These are phyloP conservation scores for Drosophila athabasca DNA, from an alignment of 1,140 invertebrate genomes.

Conservation along the genomic window DNA sequence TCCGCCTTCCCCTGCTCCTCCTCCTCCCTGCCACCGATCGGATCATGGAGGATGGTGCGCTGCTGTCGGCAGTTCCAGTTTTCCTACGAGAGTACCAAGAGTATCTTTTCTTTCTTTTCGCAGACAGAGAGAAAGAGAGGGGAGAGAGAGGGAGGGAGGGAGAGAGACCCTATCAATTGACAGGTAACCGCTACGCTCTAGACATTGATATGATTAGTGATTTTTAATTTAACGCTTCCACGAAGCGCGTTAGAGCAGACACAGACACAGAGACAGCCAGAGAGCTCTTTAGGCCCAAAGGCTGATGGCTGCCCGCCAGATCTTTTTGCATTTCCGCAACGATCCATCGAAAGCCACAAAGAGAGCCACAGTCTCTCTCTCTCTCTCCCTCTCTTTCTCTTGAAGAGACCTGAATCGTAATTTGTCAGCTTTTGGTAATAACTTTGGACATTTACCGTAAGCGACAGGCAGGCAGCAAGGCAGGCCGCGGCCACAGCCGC, in stretches of 20 bases:
- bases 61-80: slow-evolving; percentile 53
- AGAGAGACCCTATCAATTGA: slow-evolving; percentile 54
- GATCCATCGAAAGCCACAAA: slow-evolving; percentile 11
- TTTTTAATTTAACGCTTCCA: slow-evolving; percentile 56
- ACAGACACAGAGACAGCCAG: slow-evolving; percentile 8
- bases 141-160: background rate
- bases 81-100: background rate
- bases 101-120: slow-evolving; percentile 33
- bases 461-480: slow-evolving; percentile 34
- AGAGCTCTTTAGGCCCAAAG: slow-evolving; percentile 13
- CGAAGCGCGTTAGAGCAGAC: slow-evolving; percentile 45
- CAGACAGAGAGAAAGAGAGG: background rate
- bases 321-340: slow-evolving; percentile 67
- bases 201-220: slow-evolving; percentile 78
- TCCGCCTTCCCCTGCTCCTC: background rate
- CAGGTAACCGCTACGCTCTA: slow-evolving; percentile 62
- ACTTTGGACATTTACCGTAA: slow-evolving; percentile 79
- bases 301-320: slow-evolving; percentile 14
- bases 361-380: background rate
- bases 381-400: slow-evolving; percentile 14
- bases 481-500: background rate
- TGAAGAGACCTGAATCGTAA: slow-evolving; percentile 54
- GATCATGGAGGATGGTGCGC: slow-evolving; percentile 13
- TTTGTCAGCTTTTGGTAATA: slow-evolving; percentile 80
- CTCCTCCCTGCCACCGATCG: background rate